Base-by-base conservation (phyloP, 2,888 invertebrate genomes). In the Limnephilus marmoratus region DNA sequence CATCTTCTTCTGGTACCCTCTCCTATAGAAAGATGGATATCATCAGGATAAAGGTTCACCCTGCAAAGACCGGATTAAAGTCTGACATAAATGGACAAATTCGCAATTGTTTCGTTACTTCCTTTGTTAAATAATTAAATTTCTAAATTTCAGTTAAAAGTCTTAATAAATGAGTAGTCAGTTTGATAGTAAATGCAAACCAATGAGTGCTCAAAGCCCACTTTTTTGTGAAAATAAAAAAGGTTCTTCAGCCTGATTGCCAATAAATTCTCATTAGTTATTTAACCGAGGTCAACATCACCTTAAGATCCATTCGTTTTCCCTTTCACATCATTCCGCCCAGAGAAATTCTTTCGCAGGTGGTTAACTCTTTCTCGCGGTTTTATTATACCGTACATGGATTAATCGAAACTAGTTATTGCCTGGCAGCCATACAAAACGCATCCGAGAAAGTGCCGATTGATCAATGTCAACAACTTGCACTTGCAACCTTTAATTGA, bases 261-360 rank as follows among this genome's bases (percentile, higher is more conserved):
- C 82, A 82, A 31, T 82, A 82, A 31, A 82, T 82, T 34, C 13
- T 82, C 34, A 68, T 53, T 87, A 31, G 68, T 87, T 31, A 87
- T n/a, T 31, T 31, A 31, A 5, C 68, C 31, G 87, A 18, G 87
- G 87, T 87, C 87, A 68, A 68, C 68, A 68, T 68, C 68, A 87
- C 9, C 5, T 53, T 15, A 53, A 53, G 87, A 45, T 87, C 87
- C 87, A 29, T 18, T 87, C 88, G 34, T 89, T 89, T 89, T 89
- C 88, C 88, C 88, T 89, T 89, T 89, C 88, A 37, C 88, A 2
- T 68, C 18, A 53, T 53, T 29, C 49, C 87, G n/a, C 53, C 53
- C 53, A 24, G 87, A 87, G 87, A 87, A 87, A 87, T 53, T 87
- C 49, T 49, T 53, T 87, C 5, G 53, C 87, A 53, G 53, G 87